These are phyloP conservation scores for Drosophila mayri DNA, from an alignment of 1,140 invertebrate species.

Conservation along the genomic window DNA sequence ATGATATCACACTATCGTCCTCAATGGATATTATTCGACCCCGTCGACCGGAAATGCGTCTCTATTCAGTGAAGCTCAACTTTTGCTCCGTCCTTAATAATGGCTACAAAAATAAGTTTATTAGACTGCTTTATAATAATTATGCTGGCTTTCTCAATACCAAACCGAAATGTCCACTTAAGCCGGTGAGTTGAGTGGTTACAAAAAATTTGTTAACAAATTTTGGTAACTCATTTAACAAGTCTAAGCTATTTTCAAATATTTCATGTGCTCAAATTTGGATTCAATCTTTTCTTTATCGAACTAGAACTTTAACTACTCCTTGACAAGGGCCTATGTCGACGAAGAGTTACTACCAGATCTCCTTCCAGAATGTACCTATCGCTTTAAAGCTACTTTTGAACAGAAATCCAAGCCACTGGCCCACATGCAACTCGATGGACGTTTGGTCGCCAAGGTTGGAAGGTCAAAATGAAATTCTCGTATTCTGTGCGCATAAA, in stretches of 20 bases:
- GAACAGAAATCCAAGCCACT: slow-evolving; percentile 38
- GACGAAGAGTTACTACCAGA: slow-evolving; percentile 48
- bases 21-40: slow-evolving; percentile 49
- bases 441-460: slow-evolving; percentile 18
- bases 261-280: not conserved
- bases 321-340: slow-evolving; percentile 45
- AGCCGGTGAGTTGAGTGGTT: slow-evolving; percentile 40
- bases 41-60: slow-evolving; percentile 32
- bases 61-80: slow-evolving; percentile 56
- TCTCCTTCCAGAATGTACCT: slow-evolving; percentile 58
- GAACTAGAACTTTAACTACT: slow-evolving; percentile 59
- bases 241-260: not conserved
- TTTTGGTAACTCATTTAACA: too few species aligned
- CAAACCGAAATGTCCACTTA: slow-evolving; percentile 43
- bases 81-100: slow-evolving; percentile 54
- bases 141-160: slow-evolving; percentile 47
- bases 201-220: not conserved
- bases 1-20: slow-evolving; percentile 31
- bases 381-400: slow-evolving; percentile 40
- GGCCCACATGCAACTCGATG: slow-evolving; percentile 43
- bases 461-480: not conserved
- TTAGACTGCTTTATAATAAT: slow-evolving; percentile 39
- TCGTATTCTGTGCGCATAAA: not conserved
- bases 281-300: not conserved
- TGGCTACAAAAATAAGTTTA: slow-evolving; percentile 57